A percentile compares a stretch with the other conserved stretches of the same genome.
Conservation (phyloP, 2,113 vertebrate genomes). For the Lepidothrix coronata region DNA sequence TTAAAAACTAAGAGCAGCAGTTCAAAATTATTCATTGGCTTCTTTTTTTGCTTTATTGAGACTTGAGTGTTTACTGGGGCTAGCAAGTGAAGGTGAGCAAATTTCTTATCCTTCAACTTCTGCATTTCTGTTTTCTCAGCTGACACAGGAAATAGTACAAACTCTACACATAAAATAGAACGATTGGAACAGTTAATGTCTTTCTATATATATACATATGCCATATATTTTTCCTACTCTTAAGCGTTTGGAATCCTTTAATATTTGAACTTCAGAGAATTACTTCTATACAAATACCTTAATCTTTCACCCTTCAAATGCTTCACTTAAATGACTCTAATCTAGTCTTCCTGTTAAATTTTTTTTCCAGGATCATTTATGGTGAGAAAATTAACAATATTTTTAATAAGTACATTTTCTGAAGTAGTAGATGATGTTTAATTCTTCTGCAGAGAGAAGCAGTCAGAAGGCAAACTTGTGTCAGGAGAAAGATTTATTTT, state of each 20-base stretch:
- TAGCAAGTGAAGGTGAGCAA: background rate
- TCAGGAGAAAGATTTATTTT: background rate
- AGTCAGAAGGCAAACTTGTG: background rate
- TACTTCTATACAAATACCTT: background rate
- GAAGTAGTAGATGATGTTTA: background rate
- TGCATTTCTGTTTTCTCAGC: background rate
- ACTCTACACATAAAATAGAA: too few relatives aligned
- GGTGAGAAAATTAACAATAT: background rate
- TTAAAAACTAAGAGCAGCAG: background rate
- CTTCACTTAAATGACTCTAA: background rate
- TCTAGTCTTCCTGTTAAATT: background rate
- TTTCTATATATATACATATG: background rate
- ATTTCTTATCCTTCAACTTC: background rate
- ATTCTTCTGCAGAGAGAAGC: background rate
- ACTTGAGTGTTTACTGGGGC: background rate
- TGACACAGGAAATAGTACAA: background rate
- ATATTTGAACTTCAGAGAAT: background rate
- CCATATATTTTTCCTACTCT: background rate
- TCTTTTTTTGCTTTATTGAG: background rate
- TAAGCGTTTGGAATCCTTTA: background rate
- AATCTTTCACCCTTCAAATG: background rate
- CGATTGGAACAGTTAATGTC: background rate
- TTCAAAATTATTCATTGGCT: background rate
- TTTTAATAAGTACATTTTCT: background rate
- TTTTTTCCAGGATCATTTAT: background rate